Base-by-base conservation (phyloP, 23 tunicate species). In the Styela plicata region DNA sequence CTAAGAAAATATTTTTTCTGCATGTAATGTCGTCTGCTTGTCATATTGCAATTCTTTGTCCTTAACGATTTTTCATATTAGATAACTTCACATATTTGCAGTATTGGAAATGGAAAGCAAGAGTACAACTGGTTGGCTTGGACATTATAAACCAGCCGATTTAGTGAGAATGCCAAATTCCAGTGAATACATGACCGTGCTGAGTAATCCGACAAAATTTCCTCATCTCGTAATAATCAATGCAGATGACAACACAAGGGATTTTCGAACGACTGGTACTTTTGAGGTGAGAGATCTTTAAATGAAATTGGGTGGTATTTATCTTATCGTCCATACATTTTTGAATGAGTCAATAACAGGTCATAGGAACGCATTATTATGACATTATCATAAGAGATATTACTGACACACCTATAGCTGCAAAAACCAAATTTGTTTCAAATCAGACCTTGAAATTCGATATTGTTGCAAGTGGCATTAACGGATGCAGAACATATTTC, bases 51-150 rank as follows among this genome's bases (percentile, higher is more conserved):
- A n/a, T n/a, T n/a, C n/a, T n/a, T n/a, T n/a, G n/a, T n/a, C n/a
- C n/a, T n/a, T n/a, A n/a, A n/a, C n/a, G n/a, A n/a, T n/a, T n/a
- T n/a, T n/a, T n/a, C n/a, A n/a, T n/a, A n/a, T n/a, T n/a, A n/a
- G n/a, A n/a, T n/a, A n/a, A n/a, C n/a, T n/a, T n/a, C n/a, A n/a
- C n/a, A n/a, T 26, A 16, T 83, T 65, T 77, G 24, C 79, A 83
- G 94, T 63, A 33, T 70, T 73, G 1, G 36, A 24, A 36, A 87
- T 92, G 87, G 35, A 24, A 80, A 65, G 24, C 74, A 17, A 27
- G 31, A 92, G 91, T 61, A 74, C 57, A 3, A 80, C 89, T 10
- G 97, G 97, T 1, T 92, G 97, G 97, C 26, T 92, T 29, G 97
- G 97, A 22, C 88, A 87, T 63, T 87, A 92, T 89, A 92, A 92